Percentiles rank a stretch among this genome's conserved stretches.
Conservation (phyloP, 2,888 invertebrate species). For the Tetropium fuscum region DNA sequence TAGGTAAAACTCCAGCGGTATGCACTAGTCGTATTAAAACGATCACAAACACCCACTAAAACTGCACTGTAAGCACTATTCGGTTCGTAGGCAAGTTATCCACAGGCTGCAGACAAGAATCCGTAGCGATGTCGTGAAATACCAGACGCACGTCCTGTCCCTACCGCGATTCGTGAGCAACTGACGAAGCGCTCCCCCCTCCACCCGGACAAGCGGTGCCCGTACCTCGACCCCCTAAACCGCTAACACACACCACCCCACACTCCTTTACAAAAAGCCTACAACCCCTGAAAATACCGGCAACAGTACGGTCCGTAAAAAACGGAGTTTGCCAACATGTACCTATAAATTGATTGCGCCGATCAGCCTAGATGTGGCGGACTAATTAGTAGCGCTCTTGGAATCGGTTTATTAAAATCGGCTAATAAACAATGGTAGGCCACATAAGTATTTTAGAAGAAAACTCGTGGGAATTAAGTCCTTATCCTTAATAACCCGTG, state of each 20-base stretch:
- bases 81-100: background rate
- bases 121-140: conserved; percentile 19
- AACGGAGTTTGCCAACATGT: conserved; percentile 25
- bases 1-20: background rate
- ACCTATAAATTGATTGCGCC: conserved; percentile 52
- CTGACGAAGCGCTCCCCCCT: conserved; percentile 53
- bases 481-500: too few relatives aligned
- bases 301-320: conserved; percentile 41
- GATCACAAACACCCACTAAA: conserved; percentile 17
- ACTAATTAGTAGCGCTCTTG: conserved; percentile 49
- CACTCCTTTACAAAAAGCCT: conserved; percentile 61
- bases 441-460: conserved; percentile 45
- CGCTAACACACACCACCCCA: conserved; percentile 64
- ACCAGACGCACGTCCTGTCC: conserved; percentile 47
- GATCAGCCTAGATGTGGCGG: conserved; percentile 27
- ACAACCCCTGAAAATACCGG: conserved; percentile 64
- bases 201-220: conserved; percentile 31
- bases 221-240: conserved; percentile 57
- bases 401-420: conserved; percentile 47
- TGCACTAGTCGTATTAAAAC: conserved; percentile 3
- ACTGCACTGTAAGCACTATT: conserved; percentile 14
- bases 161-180: conserved; percentile 57
- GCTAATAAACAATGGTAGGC: conserved; percentile 44
- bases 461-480: too few relatives aligned
- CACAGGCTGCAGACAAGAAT: background rate